Percentiles rank a stretch among this genome's conserved stretches.
Conservation (phyloP, 1,140 invertebrate species). For the Alviniconcha marisindica region DNA sequence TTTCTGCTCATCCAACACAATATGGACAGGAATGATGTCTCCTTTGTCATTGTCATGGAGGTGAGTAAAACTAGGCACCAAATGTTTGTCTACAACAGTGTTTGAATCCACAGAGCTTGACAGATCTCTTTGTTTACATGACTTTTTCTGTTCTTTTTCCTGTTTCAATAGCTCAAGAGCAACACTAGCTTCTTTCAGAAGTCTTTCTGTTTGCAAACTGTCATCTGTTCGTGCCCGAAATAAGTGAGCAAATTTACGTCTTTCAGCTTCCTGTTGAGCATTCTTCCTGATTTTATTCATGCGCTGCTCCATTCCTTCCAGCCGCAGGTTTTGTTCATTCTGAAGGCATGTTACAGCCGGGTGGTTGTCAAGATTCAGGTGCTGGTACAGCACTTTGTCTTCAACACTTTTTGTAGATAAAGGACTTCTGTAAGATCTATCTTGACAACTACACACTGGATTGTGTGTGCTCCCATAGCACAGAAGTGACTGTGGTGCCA, state of each 20-base stretch:
- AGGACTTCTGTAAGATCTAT: not conserved
- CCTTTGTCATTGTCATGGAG: conserved; percentile 52
- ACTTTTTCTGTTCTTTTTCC: conserved; percentile 40
- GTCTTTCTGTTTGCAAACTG: conserved; percentile 45
- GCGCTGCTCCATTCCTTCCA: conserved; percentile 62
- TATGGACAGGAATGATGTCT: conserved; percentile 62
- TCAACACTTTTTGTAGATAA: not conserved
- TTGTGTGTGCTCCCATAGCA: not conserved
- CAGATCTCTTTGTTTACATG: conserved; percentile 28
- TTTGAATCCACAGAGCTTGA: not conserved
- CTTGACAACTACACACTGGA: not conserved
- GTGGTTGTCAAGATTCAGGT: conserved; percentile 53
- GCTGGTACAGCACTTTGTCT: not conserved
- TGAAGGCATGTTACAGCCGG: conserved; percentile 60
- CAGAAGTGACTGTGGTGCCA: not conserved
- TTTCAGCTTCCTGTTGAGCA: conserved; percentile 59
- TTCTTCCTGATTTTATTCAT: conserved; percentile 60
- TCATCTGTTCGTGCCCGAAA: conserved; percentile 57
- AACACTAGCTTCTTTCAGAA: conserved; percentile 57
- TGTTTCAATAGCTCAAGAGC: conserved; percentile 50
- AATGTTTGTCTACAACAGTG: not conserved
- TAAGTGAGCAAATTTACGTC: conserved; percentile 63
- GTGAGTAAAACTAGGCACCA: not conserved
- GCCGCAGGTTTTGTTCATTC: conserved; percentile 62
- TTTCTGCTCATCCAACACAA: conserved; percentile 47